These are phyloP conservation scores for Diadegma fenestrale DNA, from an alignment of 2,888 invertebrate species.

Conservation along the genomic window DNA sequence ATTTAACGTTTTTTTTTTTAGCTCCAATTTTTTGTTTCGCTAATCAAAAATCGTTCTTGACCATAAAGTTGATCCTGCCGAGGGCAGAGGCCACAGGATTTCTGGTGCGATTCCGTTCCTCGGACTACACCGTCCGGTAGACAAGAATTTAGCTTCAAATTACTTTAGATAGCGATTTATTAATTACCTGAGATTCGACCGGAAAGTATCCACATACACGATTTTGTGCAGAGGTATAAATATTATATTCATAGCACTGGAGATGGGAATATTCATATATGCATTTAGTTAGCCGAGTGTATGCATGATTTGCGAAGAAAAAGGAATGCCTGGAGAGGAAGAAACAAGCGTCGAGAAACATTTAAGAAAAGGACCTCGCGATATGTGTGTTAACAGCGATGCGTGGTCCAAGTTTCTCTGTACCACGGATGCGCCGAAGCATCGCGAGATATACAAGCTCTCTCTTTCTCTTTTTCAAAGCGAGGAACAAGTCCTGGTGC, in stretches of 20 bases:
- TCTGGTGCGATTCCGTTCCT: conserved; percentile 21
- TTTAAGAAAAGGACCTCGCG: conserved; percentile 52
- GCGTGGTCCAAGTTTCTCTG: conserved; percentile 50
- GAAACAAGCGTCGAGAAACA: conserved; percentile 56
- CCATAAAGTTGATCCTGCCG: conserved; percentile 28
- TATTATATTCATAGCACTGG: background rate
- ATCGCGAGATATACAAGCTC: conserved; percentile 52
- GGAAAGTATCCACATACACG: conserved; percentile 40
- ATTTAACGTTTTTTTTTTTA: background rate
- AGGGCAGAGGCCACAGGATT: conserved; percentile 13
- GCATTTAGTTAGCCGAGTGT: background rate
- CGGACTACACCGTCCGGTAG: conserved; percentile 68
- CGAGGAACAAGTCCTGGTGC: conserved; percentile 75
- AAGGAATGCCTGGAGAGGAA: conserved; percentile 47
- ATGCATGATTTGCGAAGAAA: conserved; percentile 8
- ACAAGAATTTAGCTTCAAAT: conserved; percentile 80
- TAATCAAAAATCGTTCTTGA: conserved; percentile 55
- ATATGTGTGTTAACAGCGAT: conserved; percentile 65
- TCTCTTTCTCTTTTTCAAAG: conserved; percentile 29
- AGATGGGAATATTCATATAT: background rate
- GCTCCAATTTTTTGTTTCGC: background rate
- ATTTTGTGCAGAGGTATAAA: background rate
- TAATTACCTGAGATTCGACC: conserved; percentile 81
- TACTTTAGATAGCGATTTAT: conserved; percentile 84
- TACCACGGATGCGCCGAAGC: conserved; percentile 32